A percentile compares a stretch with the other conserved stretches of the same genome.
phyloP scores from a whole-genome alignment of 2,113 vertebrate genomes.

The Alaudala cheleensis region DNA sequence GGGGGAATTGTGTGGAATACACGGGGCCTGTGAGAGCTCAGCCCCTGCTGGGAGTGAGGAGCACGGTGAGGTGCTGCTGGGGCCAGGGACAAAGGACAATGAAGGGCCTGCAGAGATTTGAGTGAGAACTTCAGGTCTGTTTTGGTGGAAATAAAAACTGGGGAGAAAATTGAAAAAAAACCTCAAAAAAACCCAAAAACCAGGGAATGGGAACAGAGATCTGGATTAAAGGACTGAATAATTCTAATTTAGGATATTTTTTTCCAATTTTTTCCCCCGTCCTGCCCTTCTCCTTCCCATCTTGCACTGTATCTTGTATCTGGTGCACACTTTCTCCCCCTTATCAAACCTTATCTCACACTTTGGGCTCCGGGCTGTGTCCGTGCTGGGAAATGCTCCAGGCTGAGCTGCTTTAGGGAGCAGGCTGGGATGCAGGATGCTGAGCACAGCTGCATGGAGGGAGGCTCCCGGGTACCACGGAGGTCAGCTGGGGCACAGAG shows the following conservation, averaged over 20 bases:
- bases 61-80: neutral
- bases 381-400: neutral
- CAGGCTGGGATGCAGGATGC: neutral
- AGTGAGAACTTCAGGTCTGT: neutral
- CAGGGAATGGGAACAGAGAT: neutral
- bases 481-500: neutral
- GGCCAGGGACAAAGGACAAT: neutral
- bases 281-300: neutral
- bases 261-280: fast-evolving
- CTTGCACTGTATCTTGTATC: no score
- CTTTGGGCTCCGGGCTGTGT: neutral
- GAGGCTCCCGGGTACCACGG: neutral
- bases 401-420: neutral
- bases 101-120: neutral
- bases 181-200: neutral
- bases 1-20: fast-evolving
- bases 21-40: fast-evolving
- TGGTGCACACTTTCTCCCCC: neutral
- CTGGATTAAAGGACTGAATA: fast-evolving
- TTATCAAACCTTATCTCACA: fast-evolving
- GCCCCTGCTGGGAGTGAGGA: fast-evolving
- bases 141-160: neutral
- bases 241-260: neutral
- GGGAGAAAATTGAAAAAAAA: neutral
- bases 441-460: neutral